Percentiles rank a stretch among this genome's conserved stretches.
These are phyloP conservation scores for Daboia siamensis DNA, from an alignment of 2,113 vertebrate species.

Conservation along the genomic window DNA sequence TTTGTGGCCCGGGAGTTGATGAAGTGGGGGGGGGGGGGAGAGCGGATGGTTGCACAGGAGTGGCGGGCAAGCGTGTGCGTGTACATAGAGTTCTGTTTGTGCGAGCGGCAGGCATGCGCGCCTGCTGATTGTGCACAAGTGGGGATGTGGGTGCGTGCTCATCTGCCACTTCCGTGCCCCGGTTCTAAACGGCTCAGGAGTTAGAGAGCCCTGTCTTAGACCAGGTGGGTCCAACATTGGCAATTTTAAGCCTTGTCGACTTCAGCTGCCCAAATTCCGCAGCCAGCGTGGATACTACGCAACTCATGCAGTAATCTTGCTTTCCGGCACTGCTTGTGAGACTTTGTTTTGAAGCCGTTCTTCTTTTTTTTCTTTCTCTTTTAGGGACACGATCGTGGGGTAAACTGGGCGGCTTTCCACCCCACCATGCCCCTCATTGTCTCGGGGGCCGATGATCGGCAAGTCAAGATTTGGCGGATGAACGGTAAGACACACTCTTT, in stretches of 20 bases:
- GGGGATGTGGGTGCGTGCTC: too few species aligned
- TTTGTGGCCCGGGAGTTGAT: too few species aligned
- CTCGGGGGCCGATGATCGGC: constrained; percentile 92
- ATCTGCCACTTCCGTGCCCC: too few species aligned
- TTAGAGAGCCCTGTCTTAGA: too few species aligned
- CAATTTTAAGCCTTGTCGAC: neutral
- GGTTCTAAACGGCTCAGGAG: too few species aligned
- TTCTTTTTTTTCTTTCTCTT: neutral
- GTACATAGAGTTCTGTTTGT: too few species aligned
- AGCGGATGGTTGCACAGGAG: too few species aligned
- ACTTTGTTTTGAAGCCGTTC: neutral
- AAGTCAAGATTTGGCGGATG: constrained; percentile 99
- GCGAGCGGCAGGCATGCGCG: too few species aligned
- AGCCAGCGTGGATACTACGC: neutral
- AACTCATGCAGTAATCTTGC: neutral
- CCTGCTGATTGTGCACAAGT: too few species aligned
- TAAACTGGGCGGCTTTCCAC: constrained; percentile 97
- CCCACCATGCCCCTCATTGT: constrained; percentile 96
- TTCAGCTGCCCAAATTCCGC: neutral
- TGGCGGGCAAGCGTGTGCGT: too few species aligned
- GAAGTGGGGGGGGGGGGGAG: too few species aligned
- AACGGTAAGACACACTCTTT: constrained; percentile 75
- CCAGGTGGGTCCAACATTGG: neutral
- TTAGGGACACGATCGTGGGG: constrained; percentile 91
- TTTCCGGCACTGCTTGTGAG: neutral